Evolutionary conservation across 2,113 vertebrate species (phyloP).

Genomic region (Brachyistius frenatus): DNA sequence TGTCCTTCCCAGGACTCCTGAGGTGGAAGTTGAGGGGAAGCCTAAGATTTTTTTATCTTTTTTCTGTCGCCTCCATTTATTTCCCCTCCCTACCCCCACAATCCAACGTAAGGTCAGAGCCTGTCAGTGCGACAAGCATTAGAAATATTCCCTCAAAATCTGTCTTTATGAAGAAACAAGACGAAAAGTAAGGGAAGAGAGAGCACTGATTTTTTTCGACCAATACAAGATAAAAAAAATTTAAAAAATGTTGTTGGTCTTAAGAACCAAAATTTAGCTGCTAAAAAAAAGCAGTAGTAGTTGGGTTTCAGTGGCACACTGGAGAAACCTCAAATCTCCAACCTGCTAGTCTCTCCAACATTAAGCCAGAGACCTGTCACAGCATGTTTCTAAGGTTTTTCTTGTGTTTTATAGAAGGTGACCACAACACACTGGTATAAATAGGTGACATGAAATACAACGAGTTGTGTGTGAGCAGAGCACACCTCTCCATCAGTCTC

Average conservation of each 20-base stretch:
- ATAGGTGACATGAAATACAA: too few species aligned
- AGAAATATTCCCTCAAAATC: constrained; percentile 29
- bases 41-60: constrained; percentile 35
- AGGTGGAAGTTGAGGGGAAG: constrained; percentile 40
- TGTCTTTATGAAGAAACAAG: constrained; percentile 2
- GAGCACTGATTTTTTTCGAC: not conserved
- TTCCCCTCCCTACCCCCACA: constrained; percentile 21
- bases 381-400: too few species aligned
- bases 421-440: too few species aligned
- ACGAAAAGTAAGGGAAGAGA: not conserved
- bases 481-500: too few species aligned
- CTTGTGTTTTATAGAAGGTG: too few species aligned
- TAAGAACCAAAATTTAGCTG: too few species aligned
- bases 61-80: constrained; percentile 20
- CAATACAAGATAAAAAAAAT: too few species aligned
- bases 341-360: not conserved
- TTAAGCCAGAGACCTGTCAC: too few species aligned
- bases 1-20: constrained; percentile 27
- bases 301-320: not conserved
- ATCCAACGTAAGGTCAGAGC: constrained; percentile 7
- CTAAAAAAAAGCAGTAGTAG: constrained; percentile 9
- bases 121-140: constrained; percentile 32
- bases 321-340: not conserved
- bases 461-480: too few species aligned
- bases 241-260: too few species aligned